Conservation (phyloP, 2,797 vertebrate species). For the Melanotaenia parkinsoni region DNA sequence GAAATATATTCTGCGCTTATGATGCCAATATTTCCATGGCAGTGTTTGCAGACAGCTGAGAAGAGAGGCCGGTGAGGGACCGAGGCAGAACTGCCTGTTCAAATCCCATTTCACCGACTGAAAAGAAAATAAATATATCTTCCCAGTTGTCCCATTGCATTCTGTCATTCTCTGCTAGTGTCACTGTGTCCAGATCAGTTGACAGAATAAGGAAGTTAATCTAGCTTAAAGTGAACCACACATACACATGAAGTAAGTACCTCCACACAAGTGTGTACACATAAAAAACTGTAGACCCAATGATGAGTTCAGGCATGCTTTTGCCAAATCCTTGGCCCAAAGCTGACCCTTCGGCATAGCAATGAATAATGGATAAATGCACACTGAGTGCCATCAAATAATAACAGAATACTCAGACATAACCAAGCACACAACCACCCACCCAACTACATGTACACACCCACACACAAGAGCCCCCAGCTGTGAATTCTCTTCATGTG, state of each 20-base stretch:
- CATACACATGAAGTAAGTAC: not conserved
- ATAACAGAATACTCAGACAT: conserved; percentile 73
- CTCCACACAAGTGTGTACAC: conserved; percentile 6
- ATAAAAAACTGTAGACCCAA: conserved; percentile 48
- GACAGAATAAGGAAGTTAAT: conserved; percentile 51
- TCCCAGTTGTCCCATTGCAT: conserved; percentile 48
- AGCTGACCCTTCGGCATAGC: conserved; percentile 67
- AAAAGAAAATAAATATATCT: conserved; percentile 31
- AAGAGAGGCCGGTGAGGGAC: conserved; percentile 38
- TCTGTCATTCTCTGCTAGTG: conserved; percentile 58
- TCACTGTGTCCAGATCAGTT: conserved; percentile 51
- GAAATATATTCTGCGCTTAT: conserved; percentile 43
- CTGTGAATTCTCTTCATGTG: conserved; percentile 57
- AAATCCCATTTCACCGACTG: conserved; percentile 54
- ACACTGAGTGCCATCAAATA: conserved; percentile 76
- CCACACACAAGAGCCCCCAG: conserved; percentile 49
- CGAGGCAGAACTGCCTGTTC: conserved; percentile 36
- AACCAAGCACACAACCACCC: conserved; percentile 52
- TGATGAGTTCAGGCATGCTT: conserved; percentile 54
- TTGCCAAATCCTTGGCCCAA: conserved; percentile 68
- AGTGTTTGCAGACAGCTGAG: conserved; percentile 34
- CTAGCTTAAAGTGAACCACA: conserved; percentile 44
- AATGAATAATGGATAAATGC: conserved; percentile 78
- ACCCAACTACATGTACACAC: conserved; percentile 18
- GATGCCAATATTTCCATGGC: conserved; percentile 42